Evolutionary conservation across 1,140 invertebrate species (phyloP), one percentile per base, ranked within the genome.

Genomic region (Pogonognathellus flavescens): DNA sequence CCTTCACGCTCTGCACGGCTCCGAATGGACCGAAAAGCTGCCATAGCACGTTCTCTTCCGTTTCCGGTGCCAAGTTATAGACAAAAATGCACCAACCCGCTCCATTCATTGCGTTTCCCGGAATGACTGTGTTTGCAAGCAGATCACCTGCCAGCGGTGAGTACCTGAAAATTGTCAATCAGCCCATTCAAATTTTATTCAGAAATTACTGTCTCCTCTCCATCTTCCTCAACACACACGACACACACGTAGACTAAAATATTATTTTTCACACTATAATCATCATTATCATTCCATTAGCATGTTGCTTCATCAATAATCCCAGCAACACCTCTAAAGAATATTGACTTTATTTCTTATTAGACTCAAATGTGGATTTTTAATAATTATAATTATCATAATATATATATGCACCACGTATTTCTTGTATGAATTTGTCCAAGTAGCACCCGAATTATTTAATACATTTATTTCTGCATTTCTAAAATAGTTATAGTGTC

Each of bases 41-140:
- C 98, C 98, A 99, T 83, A 99, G 93, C 60, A 98, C 96, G 91
- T 97, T 98, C 91, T 99, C 98, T 91, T 99, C 98, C 0, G 97
- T 99, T 91, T 99, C 98, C 1, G 98, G 97, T 1, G 97, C 97
- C 87, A 99, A 92, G 91, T 99, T 99, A 93, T 99, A 99, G 10
- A 99, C 97, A 91, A 99, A 99, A 91, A 99, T 98, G 92, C 97
- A 99, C 96, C 97, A 99, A 72, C 96, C 96, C 88, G 95, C 95
- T 81, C 95, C 94, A 90, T 94, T 95, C 92, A 95, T 95, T 86
- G 94, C 93, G 89, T 95, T 95, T 60, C 95, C 95, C 10, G 95
- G 95, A 87, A 97, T 93, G 93, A 97, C 95, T 59, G 95, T 94
- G 90, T 96, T 96, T 86, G 96, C 95, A 89, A 98, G 93, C 86